phyloP scores from a whole-genome alignment of 2,888 invertebrate genomes.

The Limnephilus marmoratus region DNA sequence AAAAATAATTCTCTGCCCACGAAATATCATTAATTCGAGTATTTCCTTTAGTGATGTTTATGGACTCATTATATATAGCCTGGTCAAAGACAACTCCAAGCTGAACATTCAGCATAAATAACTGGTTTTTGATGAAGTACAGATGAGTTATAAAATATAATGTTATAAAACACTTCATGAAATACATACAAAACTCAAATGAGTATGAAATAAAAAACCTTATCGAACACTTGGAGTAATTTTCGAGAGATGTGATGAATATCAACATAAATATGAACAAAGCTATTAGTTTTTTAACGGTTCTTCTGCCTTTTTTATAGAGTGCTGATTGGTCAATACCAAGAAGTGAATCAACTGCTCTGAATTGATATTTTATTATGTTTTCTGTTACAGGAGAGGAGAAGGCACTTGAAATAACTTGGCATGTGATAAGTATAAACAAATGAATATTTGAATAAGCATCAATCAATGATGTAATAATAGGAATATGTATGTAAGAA shows the following conservation, averaged over 20 bases:
- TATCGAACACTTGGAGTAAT: not conserved
- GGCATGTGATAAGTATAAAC: not conserved
- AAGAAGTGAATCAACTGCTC: not conserved
- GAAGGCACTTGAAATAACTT: not conserved
- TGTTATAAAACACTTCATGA: not conserved
- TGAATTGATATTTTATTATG: not conserved
- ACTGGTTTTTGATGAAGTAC: constrained; percentile 24
- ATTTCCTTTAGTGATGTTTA: not conserved
- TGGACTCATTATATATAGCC: not conserved
- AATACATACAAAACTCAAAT: constrained; percentile 27
- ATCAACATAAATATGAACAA: not conserved
- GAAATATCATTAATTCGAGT: not conserved
- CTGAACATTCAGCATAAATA: constrained; percentile 9
- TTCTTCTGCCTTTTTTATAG: not conserved
- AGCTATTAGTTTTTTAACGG: not conserved
- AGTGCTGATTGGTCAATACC: not conserved
- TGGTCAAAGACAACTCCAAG: not conserved
- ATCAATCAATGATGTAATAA: not conserved
- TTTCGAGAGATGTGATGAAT: not conserved
- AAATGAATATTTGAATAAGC: not conserved
- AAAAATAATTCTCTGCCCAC: not conserved
- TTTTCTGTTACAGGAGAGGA: not conserved
- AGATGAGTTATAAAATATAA: constrained; percentile 8
- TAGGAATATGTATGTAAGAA: not conserved
- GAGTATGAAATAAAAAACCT: not conserved